A percentile compares a stretch with the other conserved stretches of the same genome.
phyloP scores from a whole-genome alignment of 2,888 invertebrate species.

The Cerastoderma edule region DNA sequence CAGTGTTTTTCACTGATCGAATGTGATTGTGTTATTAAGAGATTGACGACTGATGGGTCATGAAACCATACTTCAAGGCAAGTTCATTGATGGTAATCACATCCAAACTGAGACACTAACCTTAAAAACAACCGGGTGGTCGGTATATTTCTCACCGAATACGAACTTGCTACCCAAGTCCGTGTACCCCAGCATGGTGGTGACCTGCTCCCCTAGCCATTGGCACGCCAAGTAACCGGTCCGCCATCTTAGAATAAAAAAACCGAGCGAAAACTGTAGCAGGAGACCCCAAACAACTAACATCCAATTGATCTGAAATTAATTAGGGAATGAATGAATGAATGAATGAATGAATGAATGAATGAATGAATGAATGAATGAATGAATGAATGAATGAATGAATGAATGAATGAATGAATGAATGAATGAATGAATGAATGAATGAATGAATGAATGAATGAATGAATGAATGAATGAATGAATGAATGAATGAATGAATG shows the following conservation, averaged over 20 bases:
- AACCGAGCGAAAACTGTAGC: conserved; percentile 92
- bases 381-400: neutral
- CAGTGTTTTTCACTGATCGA: no score
- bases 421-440: neutral
- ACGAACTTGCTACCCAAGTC: conserved; percentile 92
- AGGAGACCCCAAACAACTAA: conserved; percentile 91
- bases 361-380: neutral
- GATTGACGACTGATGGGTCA: no score
- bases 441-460: neutral
- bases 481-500: neutral
- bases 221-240: conserved; percentile 89
- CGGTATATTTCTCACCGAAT: conserved; percentile 87
- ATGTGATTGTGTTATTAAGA: no score
- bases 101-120: no score
- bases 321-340: neutral
- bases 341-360: neutral
- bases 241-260: conserved; percentile 93
- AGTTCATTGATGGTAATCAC: no score
- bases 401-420: neutral
- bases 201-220: conserved; percentile 89
- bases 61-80: no score
- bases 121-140: conserved; percentile 91
- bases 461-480: no score
- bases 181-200: conserved; percentile 91
- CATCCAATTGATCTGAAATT: conserved; percentile 86